These are phyloP conservation scores for Campopleginae sp. DNA, from an alignment of 2,888 invertebrate species.

Conservation along the genomic window DNA sequence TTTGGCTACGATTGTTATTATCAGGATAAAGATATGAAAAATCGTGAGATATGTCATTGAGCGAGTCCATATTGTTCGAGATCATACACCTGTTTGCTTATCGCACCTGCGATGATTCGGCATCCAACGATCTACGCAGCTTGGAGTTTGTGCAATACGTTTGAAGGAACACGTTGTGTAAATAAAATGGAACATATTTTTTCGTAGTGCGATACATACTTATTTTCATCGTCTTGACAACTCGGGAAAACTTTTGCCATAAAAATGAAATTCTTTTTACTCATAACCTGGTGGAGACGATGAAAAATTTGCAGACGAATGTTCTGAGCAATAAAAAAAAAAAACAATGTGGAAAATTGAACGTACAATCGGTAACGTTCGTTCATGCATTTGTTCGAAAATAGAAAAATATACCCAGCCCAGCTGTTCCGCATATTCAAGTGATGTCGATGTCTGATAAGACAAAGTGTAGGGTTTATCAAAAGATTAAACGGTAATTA, in stretches of 20 bases:
- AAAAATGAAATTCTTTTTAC: neutral
- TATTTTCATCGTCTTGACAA: neutral
- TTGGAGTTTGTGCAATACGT: neutral
- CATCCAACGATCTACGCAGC: neutral
- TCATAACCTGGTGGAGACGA: neutral
- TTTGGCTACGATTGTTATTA: constrained; percentile 28
- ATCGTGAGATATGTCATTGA: constrained; percentile 10
- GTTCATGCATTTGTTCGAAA: neutral
- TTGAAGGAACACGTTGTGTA: neutral
- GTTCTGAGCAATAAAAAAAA: neutral
- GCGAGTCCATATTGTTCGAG: constrained; percentile 46
- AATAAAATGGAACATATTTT: neutral
- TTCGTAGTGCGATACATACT: neutral
- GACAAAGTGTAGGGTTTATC: constrained; percentile 17
- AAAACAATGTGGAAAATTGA: neutral
- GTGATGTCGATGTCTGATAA: constrained; percentile 5
- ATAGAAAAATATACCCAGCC: neutral
- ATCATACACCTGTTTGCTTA: constrained; percentile 37
- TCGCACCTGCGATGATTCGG: constrained; percentile 16
- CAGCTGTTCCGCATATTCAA: neutral
- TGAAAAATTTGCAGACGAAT: neutral
- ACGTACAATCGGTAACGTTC: neutral
- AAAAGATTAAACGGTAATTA: neutral
- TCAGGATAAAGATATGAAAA: constrained; percentile 51
- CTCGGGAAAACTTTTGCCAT: neutral